Evolutionary conservation across 2,113 vertebrate species (phyloP), one percentile per base, ranked within the genome.

Genomic region (Myrmecophaga tridactyla): DNA sequence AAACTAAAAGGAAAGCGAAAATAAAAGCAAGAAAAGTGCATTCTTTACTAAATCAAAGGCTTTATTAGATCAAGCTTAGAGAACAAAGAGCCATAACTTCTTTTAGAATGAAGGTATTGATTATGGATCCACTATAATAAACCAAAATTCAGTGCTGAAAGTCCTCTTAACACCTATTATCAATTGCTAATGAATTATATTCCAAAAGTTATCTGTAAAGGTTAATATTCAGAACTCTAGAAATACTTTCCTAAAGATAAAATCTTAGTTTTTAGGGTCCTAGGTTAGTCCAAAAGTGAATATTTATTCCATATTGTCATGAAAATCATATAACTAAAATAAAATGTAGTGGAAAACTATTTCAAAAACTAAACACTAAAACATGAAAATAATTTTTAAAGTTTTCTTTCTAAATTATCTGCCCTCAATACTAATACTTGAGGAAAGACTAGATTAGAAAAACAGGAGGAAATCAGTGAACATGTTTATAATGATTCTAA

Each of bases 331-430:
- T 6, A 90, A n/a, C 46, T 82, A 85, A 96, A 92, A 89, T 69
- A 87, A 86, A 86, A 78, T 43, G 4, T 29, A 62, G 41, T 31
- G 60, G n/a, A 83, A 92, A 70, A 77, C 6, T 83, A 77, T 48
- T 94, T 62, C 4, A 86, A 94, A 94, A 88, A 65, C 76, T 90
- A 90, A 94, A 46, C 81, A 60, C 48, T 83, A 53, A 87, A 94
- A 65, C 39, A 84, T 48, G 87, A 65, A 65, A 48, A 86, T 81
- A 67, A 48, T 48, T 48, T 63, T 82, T 72, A 48, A 41, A 39
- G 6, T 46, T 63, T 41, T 12, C 5, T 53, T 94, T 84, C 76
- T 53, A 76, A 70, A 93, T 86, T 73, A 63, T 89, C 51, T 91
- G 65, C 31, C 41, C 10, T 91, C 18, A 56, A 5, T 13, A 39